These are phyloP conservation scores for Plemyria rubiginata DNA, from an alignment of 2,888 invertebrate species.

Conservation along the genomic window DNA sequence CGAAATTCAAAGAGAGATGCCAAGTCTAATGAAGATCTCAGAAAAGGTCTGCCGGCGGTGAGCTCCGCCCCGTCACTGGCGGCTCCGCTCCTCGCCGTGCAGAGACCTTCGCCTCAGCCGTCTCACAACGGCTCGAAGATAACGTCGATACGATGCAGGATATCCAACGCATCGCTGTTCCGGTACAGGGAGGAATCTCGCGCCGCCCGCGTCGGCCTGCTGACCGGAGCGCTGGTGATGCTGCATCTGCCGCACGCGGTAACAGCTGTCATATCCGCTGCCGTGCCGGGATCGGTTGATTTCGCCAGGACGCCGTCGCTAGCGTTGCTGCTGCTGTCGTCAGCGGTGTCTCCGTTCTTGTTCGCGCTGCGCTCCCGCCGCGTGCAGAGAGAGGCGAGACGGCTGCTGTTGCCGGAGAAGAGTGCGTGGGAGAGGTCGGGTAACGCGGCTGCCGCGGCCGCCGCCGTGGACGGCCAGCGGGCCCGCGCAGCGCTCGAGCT, in stretches of 20 bases:
- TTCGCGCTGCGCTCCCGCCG: conserved; percentile 91
- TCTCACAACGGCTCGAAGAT: conserved; percentile 85
- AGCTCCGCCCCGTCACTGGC: conserved; percentile 82
- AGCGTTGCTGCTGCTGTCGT: conserved; percentile 85
- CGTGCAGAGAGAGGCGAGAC: conserved; percentile 80
- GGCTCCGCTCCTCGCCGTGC: conserved; percentile 66
- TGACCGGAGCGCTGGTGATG: conserved; percentile 89
- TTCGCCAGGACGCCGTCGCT: conserved; percentile 78
- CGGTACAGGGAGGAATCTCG: conserved; percentile 95
- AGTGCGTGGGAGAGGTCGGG: conserved; percentile 83
- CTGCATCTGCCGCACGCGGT: conserved; percentile 88
- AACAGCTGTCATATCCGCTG: conserved; percentile 64
- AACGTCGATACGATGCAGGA: conserved; percentile 90
- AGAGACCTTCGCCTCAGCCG: conserved; percentile 75
- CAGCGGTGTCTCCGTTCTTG: conserved; percentile 89
- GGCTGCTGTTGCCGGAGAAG: conserved; percentile 71
- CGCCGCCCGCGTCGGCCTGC: conserved; percentile 90
- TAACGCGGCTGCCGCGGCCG: conserved; percentile 83
- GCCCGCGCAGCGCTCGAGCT: conserved; percentile 76
- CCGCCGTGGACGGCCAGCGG: conserved; percentile 83
- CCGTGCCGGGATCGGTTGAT: conserved; percentile 80
- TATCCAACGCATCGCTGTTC: conserved; percentile 93
- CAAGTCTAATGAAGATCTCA: conserved; percentile 71
- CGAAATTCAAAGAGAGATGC: conserved; percentile 72
- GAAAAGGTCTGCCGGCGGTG: conserved; percentile 75